Evolutionary conservation across 2,797 vertebrate species (phyloP), one percentile per base, ranked within the genome.

Genomic region (Silurus aristotelis): DNA sequence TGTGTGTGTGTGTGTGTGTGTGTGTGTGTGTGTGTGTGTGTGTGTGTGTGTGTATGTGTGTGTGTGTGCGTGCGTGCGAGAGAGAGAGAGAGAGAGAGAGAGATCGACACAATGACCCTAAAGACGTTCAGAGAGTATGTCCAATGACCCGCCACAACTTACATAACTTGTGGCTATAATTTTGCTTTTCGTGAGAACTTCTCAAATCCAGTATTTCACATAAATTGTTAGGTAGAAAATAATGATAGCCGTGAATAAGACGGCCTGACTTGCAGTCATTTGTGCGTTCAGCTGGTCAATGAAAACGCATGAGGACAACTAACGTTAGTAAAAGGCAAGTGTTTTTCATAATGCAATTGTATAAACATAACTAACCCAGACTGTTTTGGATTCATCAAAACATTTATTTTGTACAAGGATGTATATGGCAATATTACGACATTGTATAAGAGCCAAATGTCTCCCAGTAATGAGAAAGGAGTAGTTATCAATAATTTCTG

Each of bases 161-260:
- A 82, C 55, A 52, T 68, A 82, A 77, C 84, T 82, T 25, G 55
- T 86, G 63, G 27, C 80, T 86, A 68, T 67, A 38, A 80, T 71
- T 72, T 86, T 55, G 10, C 66, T 68, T 71, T 55, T 84, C 56
- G 17, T 67, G 60, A 25, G 46, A 77, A 84, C 55, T 48, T 60
- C 22, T 27, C 6, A 80, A 85, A 38, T 3, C 17, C 56, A 8
- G 22, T 38, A 80, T 64, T 43, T 52, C 46, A 80, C 22, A 52
- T 4, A 80, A n/a, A 66, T 4, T 52, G n/a, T 22, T 52, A 78
- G 58, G 76, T 43, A 60, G 10, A 9, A 25, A 63, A 64, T 64
- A 60, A 79, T 64, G 20, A 52, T 20, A 19, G 22, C 58, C 5
- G 52, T 46, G 3, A 63, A 84, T 70, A 61, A 61, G 31, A 55